Conservation (phyloP, 2,113 vertebrate genomes). For the Eonycteris spelaea region DNA sequence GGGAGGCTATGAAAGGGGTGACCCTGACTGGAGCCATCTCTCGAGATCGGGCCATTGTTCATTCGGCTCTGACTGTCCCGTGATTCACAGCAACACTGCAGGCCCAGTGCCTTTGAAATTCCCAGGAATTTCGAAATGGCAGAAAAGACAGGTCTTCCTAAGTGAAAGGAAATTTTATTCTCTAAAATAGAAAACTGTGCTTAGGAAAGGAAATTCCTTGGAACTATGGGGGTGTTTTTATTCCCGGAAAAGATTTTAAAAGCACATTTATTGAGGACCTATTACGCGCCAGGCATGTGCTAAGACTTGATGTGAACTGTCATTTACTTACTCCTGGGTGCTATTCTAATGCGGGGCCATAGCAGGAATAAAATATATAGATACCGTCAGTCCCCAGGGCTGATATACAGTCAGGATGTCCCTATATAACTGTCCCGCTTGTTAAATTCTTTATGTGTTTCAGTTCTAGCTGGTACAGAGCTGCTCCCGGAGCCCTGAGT, state of each 20-base stretch:
- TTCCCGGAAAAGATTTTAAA: background rate
- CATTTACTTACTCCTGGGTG: background rate
- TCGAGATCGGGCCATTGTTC: background rate
- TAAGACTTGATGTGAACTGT: too few relatives aligned
- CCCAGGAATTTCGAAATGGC: background rate
- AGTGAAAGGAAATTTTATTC: constrained; percentile 30
- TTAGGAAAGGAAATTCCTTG: background rate
- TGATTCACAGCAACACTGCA: background rate
- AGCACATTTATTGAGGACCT: background rate
- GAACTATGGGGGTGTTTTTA: background rate
- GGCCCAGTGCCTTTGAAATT: constrained; percentile 49
- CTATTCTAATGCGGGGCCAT: background rate
- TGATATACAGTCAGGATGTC: background rate
- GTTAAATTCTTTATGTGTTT: background rate
- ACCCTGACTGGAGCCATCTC: constrained; percentile 6
- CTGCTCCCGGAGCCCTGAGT: background rate
- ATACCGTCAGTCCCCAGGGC: background rate
- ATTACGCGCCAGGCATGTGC: background rate
- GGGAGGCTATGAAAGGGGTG: background rate
- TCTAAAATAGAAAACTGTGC: background rate
- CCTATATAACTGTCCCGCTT: background rate
- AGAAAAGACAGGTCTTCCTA: constrained; percentile 20
- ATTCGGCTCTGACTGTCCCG: background rate
- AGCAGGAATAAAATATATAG: background rate
- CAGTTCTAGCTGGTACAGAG: background rate